Base-by-base conservation (phyloP, 2,113 vertebrate genomes). In the Macquaria australasica region DNA sequence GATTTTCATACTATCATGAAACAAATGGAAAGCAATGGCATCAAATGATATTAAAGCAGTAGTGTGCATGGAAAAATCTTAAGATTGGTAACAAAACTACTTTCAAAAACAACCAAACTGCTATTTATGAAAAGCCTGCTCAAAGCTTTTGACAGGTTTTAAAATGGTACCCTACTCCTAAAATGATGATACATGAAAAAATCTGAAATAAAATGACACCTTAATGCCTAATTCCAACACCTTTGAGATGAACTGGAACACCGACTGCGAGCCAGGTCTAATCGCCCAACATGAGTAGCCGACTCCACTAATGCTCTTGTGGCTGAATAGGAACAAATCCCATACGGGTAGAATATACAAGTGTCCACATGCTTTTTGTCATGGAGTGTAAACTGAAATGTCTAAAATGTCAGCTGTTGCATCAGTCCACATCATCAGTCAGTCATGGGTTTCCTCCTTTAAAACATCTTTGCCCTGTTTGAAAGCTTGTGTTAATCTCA, bases 1-100 rank as follows among this genome's bases (percentile, higher is more conserved):
- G 9, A 67, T 67, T 83, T 75, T 62, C 21, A 68, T 58, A 34
- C 31, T 31, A 67, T 45, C 58, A 66, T 59, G 20, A 80, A 77
- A 71, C 7, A 73, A 50, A 82, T 56, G 5, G 18, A 76, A 71
- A 16, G 25, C 50, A 71, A 16, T 31, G 55, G 21, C 18, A 63
- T 68, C 0, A 51, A 58, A 23, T 31, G 16, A 63, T 56, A 23
- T 39, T 23, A 39, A 59, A 80, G 39, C 34, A 55, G 25, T 10
- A n/a, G 9, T 59, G 3, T 10, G 11, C 39, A 18, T 23, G 8
- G 4, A 25, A 37, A 34, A 53, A 25, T 5, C 3, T 23, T 16
- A 59, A 12, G 9, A 18, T 25, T n/a, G 37, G 50, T 15, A 25
- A 41, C 37, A 18, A 58, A 11, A 28, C 23, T 72, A 71, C 16